Conservation (phyloP, 2,888 invertebrate species). For the Nycteola revayana region DNA sequence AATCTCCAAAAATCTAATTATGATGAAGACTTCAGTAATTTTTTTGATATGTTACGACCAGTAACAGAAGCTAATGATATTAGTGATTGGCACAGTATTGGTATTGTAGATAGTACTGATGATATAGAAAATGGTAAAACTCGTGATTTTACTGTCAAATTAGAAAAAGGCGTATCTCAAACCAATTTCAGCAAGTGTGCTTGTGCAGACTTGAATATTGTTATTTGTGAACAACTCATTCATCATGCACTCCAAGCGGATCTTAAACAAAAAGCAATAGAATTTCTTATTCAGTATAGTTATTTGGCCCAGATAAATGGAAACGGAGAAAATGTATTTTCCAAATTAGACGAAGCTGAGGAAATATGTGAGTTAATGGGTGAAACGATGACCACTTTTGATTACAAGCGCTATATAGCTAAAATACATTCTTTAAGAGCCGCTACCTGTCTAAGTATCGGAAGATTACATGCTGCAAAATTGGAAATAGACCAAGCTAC, state of each 20-base stretch:
- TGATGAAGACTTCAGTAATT: constrained; percentile 27
- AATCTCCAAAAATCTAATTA: constrained; percentile 30
- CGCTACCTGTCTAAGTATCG: constrained; percentile 47
- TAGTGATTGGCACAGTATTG: constrained; percentile 60
- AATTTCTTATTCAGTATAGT: constrained; percentile 56
- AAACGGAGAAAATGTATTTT: constrained; percentile 45
- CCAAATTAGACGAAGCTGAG: constrained; percentile 60
- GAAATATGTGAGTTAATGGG: constrained; percentile 39
- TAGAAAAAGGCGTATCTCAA: constrained; percentile 60
- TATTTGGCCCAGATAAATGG: constrained; percentile 54
- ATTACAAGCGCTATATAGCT: constrained; percentile 53
- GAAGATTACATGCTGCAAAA: constrained; percentile 51
- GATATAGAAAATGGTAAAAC: constrained; percentile 30
- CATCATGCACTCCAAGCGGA: constrained; percentile 67
- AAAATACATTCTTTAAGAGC: constrained; percentile 61
- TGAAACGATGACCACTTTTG: constrained; percentile 31
- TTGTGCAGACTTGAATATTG: constrained; percentile 61
- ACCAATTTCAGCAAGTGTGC: constrained; percentile 61
- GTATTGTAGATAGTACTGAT: constrained; percentile 58
- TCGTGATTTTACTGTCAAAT: constrained; percentile 44
- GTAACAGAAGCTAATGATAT: constrained; percentile 54
- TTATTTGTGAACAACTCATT: constrained; percentile 63
- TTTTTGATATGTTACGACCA: constrained; percentile 57
- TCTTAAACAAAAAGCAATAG: constrained; percentile 55
- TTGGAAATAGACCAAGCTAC: constrained; percentile 52